Evolutionary conservation across 1,140 invertebrate species (phyloP).

Genomic region (Lamellibrachia luymesi): DNA sequence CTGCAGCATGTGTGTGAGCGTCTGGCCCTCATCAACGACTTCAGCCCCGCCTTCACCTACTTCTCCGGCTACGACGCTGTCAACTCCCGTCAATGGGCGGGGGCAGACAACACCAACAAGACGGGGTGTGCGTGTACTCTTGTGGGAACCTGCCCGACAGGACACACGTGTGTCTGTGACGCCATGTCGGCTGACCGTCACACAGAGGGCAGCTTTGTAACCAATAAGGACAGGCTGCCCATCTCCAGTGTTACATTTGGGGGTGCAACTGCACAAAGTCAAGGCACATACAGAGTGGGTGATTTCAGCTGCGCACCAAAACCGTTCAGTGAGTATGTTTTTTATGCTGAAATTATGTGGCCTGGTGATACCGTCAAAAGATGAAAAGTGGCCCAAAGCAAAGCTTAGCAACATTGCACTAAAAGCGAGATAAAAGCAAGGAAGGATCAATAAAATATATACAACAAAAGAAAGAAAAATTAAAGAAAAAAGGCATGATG

Average conservation of each 20-base stretch:
- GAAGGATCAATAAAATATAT: too few relatives aligned
- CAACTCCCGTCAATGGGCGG: constrained; percentile 33
- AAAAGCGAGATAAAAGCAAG: too few relatives aligned
- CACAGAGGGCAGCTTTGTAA: constrained; percentile 36
- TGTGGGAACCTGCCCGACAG: constrained; percentile 33
- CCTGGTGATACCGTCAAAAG: too few relatives aligned
- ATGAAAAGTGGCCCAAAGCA: too few relatives aligned
- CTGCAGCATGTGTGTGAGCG: constrained; percentile 37
- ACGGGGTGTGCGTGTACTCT: constrained; percentile 38
- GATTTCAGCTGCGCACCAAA: constrained; percentile 32
- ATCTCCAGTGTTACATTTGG: constrained; percentile 31
- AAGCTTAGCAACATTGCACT: too few relatives aligned
- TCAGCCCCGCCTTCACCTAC: constrained; percentile 21
- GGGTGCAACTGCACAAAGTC: constrained; percentile 20
- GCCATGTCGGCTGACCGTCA: constrained; percentile 25
- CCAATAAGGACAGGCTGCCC: constrained; percentile 35
- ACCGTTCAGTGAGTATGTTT: constrained; percentile 17
- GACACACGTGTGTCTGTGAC: constrained; percentile 40
- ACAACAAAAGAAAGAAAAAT: too few relatives aligned
- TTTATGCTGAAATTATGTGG: neutral
- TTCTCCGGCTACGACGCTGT: constrained; percentile 25
- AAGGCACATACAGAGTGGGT: constrained; percentile 26
- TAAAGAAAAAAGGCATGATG: too few relatives aligned
- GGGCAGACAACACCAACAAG: constrained; percentile 23
- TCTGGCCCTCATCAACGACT: constrained; percentile 30